Evolutionary conservation across 2,797 vertebrate genomes (phyloP).

Genomic region (Lindbergichthys nudifrons): DNA sequence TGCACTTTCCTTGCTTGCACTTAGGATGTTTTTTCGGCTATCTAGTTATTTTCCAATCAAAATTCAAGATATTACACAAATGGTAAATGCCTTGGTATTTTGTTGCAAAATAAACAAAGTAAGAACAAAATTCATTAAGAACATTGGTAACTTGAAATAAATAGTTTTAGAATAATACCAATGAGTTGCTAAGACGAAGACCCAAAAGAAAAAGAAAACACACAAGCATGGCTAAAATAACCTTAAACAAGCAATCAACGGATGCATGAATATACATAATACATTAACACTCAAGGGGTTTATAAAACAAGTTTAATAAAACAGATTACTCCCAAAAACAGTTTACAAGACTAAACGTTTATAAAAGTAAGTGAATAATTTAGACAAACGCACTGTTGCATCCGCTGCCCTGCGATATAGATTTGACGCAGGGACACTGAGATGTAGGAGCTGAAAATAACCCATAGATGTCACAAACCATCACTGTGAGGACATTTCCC

Average conservation of each 20-base stretch:
- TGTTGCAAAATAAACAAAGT: background rate
- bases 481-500: background rate
- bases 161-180: background rate
- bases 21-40: background rate
- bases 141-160: background rate
- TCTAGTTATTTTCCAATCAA: background rate
- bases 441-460: background rate
- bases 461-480: background rate
- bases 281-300: background rate
- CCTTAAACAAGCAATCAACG: background rate
- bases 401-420: background rate
- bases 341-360: background rate
- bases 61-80: background rate
- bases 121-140: background rate
- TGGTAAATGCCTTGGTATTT: background rate
- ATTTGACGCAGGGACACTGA: background rate
- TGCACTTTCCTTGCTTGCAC: background rate
- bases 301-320: background rate
- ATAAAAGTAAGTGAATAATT: background rate
- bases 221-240: background rate
- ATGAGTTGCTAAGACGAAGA: background rate
- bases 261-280: background rate
- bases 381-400: background rate
- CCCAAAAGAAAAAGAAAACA: background rate
- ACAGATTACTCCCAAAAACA: background rate